phyloP scores from a whole-genome alignment of 2,888 invertebrate genomes.

The Pollenia amentaria region DNA sequence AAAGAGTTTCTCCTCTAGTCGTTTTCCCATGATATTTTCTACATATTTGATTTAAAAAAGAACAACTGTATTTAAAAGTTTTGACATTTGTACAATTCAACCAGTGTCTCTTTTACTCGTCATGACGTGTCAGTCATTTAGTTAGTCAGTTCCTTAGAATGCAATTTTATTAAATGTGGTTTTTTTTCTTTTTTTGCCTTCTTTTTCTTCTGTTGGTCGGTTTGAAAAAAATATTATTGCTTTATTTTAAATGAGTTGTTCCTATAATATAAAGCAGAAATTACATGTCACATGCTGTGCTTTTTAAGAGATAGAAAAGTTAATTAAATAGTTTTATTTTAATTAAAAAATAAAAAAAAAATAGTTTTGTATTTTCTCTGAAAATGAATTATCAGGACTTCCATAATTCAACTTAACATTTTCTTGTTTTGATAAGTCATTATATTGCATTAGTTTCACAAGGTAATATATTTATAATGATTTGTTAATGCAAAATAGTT shows the following conservation, averaged over 20 bases:
- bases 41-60: no score
- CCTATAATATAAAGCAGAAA: slow-evolving; percentile 45
- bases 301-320: slow-evolving; percentile 1
- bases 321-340: neutral
- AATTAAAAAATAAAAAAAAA: neutral
- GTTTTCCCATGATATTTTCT: no score
- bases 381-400: no score
- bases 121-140: neutral
- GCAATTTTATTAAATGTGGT: neutral
- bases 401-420: no score
- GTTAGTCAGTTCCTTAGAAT: neutral
- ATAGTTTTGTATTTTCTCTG: no score
- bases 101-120: neutral
- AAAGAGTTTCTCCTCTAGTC: no score
- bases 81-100: neutral
- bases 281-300: slow-evolving; percentile 34
- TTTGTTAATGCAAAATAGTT: no score
- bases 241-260: slow-evolving; percentile 55
- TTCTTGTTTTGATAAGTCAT: no score
- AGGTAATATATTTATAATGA: no score
- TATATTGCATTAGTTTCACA: no score
- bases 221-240: slow-evolving; percentile 4
- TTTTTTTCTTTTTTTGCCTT: neutral
- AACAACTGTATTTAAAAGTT: neutral
- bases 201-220: neutral